Evolutionary conservation across 1,140 invertebrate species (phyloP), one percentile per base, ranked within the genome.

Genomic region (Drosophila mojavensis): DNA sequence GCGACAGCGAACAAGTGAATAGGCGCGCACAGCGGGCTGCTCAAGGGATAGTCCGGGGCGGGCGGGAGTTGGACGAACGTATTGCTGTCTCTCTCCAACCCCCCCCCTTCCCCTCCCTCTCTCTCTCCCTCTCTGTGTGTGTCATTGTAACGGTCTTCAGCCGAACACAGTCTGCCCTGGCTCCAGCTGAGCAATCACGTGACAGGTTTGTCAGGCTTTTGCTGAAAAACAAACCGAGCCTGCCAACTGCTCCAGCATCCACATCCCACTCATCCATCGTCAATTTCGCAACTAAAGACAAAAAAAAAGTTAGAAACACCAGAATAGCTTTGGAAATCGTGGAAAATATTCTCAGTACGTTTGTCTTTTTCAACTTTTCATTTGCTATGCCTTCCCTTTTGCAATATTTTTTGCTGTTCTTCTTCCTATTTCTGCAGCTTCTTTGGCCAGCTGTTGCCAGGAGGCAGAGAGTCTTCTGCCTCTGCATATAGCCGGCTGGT

Each of bases 151-250:
- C 79, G 10, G 33, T 33, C 33, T 10, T 9, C 33, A 48, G 79
- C 79, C 64, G 51, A 81, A 15, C 41, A 43, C 33, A 9, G 7
- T 2, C 43, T 33, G 7, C 15, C 24, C 43, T 75, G 55, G 66
- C 70, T 85, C 58, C 68, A 81, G 82, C 81, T 73, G 78, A 86
- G 78, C 75, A 86, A 86, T 86, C 82, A 85, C 75, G 82, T 85
- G 82, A 86, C 82, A 85, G 82, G 82, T 86, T 86, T 86, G 82
- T 86, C 82, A 86, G 82, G 77, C 82, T 72, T 64, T 70, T 61
- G 53, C 70, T 81, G 58, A 58, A 86, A 85, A 86, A 86, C 78
- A 84, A 81, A 76, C 82, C 81, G 54, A 86, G 81, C 67, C 81
- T 81, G 65, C 59, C 71, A 81, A 79, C 43, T 15, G 39, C 71